phyloP scores from a whole-genome alignment of 1,140 invertebrate species.

The Hypothenemus hampei region DNA sequence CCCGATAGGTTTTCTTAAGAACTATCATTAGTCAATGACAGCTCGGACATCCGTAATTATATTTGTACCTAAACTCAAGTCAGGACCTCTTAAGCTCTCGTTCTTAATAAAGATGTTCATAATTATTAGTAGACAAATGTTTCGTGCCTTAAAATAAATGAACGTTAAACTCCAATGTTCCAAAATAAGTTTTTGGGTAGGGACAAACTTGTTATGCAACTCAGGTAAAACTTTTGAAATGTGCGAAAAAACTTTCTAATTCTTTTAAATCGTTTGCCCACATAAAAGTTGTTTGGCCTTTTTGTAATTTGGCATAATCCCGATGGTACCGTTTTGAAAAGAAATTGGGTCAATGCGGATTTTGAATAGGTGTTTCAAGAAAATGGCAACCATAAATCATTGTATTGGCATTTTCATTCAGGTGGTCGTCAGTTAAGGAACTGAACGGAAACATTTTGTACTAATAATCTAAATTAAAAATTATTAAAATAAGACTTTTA shows the following conservation, averaged over 20 bases:
- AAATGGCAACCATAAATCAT: not conserved
- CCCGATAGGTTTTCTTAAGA: constrained; percentile 5
- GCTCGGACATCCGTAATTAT: constrained; percentile 2
- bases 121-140: too few species aligned
- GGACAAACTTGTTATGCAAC: constrained; percentile 4
- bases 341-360: constrained; percentile 18
- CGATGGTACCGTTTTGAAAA: constrained; percentile 9
- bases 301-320: constrained; percentile 7
- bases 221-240: constrained; percentile 5
- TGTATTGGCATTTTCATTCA: not conserved
- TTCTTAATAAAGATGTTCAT: not conserved
- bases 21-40: constrained; percentile 13
- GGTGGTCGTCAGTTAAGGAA: not conserved
- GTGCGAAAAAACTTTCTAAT: constrained; percentile 19
- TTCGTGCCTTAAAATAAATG: not conserved
- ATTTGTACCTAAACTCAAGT: not conserved
- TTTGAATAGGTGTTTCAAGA: not conserved
- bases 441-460: not conserved
- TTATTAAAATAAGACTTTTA: not conserved
- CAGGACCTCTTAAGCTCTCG: not conserved
- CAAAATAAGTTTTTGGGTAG: not conserved
- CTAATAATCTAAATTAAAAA: not conserved
- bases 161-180: not conserved
- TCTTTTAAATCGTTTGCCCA: constrained; percentile 1
- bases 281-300: constrained; percentile 11